These are phyloP conservation scores for Suricata suricatta DNA, from an alignment of 2,113 vertebrate genomes.

Conservation along the genomic window DNA sequence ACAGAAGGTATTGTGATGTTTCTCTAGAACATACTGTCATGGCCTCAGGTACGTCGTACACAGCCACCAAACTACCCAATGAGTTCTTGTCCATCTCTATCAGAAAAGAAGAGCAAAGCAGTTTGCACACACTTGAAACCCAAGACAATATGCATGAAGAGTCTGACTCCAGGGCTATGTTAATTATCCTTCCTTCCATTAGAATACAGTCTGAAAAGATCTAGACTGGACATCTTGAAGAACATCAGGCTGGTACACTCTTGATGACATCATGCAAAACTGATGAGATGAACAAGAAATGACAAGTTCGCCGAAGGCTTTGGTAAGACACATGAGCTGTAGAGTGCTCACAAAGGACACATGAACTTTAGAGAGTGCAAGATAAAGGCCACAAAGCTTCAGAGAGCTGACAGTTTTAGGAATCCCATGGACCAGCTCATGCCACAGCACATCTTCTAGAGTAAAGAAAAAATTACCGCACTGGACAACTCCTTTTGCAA, in stretches of 20 bases:
- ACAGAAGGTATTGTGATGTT: not conserved
- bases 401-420: not conserved
- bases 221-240: not conserved
- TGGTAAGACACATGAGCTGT: not conserved
- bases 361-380: not conserved
- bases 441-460: not conserved
- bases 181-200: not conserved
- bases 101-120: not conserved
- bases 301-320: not conserved
- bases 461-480: not conserved
- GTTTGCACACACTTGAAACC: not conserved
- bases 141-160: not conserved
- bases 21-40: not conserved
- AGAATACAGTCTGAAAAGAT: not conserved
- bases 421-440: not conserved
- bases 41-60: not conserved
- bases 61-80: not conserved
- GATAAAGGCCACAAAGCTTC: not conserved
- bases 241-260: not conserved
- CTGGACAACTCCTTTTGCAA: not conserved
- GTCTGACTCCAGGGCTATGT: not conserved
- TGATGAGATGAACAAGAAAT: not conserved
- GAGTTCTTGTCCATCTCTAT: not conserved
- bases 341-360: not conserved
- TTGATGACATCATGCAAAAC: not conserved